A percentile compares a stretch with the other conserved stretches of the same genome.
These are phyloP conservation scores for Helicoverpa assulta DNA, from an alignment of 2,888 invertebrate species.

Conservation along the genomic window DNA sequence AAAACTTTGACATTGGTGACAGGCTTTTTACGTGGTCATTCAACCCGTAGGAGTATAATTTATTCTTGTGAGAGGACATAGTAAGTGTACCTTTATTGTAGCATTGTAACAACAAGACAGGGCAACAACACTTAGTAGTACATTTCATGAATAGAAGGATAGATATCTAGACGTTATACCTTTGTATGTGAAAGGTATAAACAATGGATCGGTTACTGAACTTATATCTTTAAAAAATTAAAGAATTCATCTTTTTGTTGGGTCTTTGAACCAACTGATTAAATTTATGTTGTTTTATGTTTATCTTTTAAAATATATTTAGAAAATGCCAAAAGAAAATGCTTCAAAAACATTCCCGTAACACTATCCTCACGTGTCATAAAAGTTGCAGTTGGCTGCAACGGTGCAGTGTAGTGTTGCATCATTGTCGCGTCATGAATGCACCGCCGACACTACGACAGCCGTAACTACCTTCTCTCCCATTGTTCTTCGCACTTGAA, in stretches of 20 bases:
- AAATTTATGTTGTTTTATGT: too few species aligned
- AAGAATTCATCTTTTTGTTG: too few species aligned
- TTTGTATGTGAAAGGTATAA: slow-evolving; percentile 3
- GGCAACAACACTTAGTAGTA: slow-evolving; percentile 3
- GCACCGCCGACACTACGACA: slow-evolving; percentile 41
- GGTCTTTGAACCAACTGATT: too few species aligned
- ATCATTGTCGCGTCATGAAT: slow-evolving; percentile 38
- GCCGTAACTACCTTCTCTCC: slow-evolving; percentile 37
- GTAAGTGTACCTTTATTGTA: background rate
- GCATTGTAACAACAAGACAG: background rate
- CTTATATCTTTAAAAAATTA: background rate
- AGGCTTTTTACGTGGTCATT: background rate
- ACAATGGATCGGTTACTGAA: slow-evolving; percentile 18
- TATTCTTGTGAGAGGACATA: background rate
- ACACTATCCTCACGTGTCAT: slow-evolving; percentile 1
- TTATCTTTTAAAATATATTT: too few species aligned
- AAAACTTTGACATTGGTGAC: background rate
- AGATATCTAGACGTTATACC: background rate
- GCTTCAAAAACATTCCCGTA: background rate
- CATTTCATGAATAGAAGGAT: background rate
- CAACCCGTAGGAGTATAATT: background rate
- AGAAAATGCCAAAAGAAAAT: too few species aligned
- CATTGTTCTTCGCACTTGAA: slow-evolving; percentile 42
- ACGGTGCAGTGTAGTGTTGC: slow-evolving; percentile 9
- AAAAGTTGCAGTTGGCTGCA: slow-evolving; percentile 24